Base-by-base conservation (phyloP, 92 coral and sea anemone species). In the Muricea muricata region DNA sequence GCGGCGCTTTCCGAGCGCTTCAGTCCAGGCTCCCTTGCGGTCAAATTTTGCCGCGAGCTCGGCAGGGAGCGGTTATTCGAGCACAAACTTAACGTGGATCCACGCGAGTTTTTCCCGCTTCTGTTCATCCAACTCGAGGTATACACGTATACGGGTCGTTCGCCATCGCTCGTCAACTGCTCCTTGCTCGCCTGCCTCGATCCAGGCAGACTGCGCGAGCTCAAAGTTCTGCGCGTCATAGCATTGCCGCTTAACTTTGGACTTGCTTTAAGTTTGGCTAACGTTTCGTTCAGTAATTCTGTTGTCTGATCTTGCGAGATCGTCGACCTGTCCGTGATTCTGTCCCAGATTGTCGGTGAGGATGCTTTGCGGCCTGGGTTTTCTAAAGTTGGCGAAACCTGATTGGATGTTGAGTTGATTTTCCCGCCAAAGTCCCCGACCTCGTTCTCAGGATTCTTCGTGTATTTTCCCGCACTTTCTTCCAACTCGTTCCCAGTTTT, bases 51-150 rank as follows among this genome's bases (percentile, higher is more conserved):
- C 33, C 83, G 14, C 7, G 83, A 78, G 23, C 71, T 78, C 24
- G 83, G 83, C 32, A 78, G 37, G 10, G 83, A 78, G 69, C 71
- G 83, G 34, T 78, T 78, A n/a, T 61, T 65, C 7, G 83, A 78
- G 55, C 71, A 33, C 48, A 78, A 29, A 58, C 83, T 78, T 7
- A 78, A 66, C 71, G 52, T 31, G 26, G 83, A 78, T 33, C 30
- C 83, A 57, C 28, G 50, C 46, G 83, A 78, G 71, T 78, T 78
- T 65, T 55, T 78, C 18, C 71, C 83, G 28, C 83, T 55, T n/a
- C 6, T 39, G 83, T 78, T 78, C 83, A 55, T 78, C 83, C 83
- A 78, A 39, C 71, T 78, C 52, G 83, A 78, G 83, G 83, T 78
- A 71, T 78, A 78, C 83, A 78, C 83, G 83, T 57, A 78, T 2